Base-by-base conservation (phyloP, 2,113 vertebrate species). In the Reinhardtius hippoglossoides region DNA sequence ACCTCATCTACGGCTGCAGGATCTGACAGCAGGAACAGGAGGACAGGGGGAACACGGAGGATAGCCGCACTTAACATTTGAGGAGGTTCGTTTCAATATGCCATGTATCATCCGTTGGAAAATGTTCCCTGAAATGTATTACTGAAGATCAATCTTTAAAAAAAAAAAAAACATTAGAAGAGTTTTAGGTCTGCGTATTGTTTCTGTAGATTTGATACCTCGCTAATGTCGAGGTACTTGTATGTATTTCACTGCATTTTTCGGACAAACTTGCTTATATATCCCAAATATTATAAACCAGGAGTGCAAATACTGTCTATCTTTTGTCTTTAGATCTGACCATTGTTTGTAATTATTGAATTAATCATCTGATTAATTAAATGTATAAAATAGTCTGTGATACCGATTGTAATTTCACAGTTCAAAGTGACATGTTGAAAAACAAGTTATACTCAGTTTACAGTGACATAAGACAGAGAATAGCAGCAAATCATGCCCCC, bases 21-120 rank as follows among this genome's bases (percentile, higher is more conserved):
- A 73, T 86, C 40, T 76, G 85, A 83, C 74, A 76, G 73, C 54
- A 24, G 61, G 61, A 63, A 63, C 27, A 74, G 52, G 83, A 74
- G 66, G 67, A 63, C 27, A 74, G 52, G 83, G 72, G 66, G 67
- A 84, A 86, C 70, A 72, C 68, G 61, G 10, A 59, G 8, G 54
- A 18, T 35, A 56, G 44, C 67, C 31, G 55, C 70, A 78, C 62
- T 84, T 81, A 71, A 58, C 64, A 82, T 74, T 65, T 64, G 23
- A 68, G 59, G 23, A 23, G 66, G 31, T 60, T 78, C 27, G 9
- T 74, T 89, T 85, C 61, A 71, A 71, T 31, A 81, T 62, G 55
- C 68, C 74, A 64, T 14, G n/a, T 57, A 37, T 80, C 58, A 73
- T 26, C 56, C 24, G 52, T 0, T 16, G 44, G 54, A 64, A 70